Conservation (phyloP, 1,140 invertebrate genomes). For the Lasaia peninsularis region DNA sequence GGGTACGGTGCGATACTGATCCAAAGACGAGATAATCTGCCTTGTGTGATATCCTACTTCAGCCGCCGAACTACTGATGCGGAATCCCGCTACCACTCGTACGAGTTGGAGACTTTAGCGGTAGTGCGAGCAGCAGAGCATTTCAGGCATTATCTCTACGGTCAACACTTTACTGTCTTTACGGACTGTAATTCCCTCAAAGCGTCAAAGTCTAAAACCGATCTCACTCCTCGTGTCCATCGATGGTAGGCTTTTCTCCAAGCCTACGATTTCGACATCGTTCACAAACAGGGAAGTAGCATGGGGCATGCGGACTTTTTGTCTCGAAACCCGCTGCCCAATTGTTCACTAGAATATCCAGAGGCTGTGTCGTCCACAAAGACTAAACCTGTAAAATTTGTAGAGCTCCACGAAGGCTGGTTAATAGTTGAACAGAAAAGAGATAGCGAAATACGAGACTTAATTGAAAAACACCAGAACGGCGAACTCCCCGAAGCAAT, state of each 20-base stretch:
- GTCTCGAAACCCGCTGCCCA: neutral
- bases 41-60: neutral
- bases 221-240: neutral
- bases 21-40: neutral
- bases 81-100: neutral
- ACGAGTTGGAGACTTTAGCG: neutral
- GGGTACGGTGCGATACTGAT: neutral
- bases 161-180: neutral
- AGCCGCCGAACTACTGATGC: neutral
- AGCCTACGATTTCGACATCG: slow-evolving; percentile 4
- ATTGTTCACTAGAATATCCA: neutral
- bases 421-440: neutral
- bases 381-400: neutral
- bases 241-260: neutral
- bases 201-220: neutral
- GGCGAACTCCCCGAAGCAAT: neutral
- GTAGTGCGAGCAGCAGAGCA: neutral
- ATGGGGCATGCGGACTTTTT: slow-evolving; percentile 2
- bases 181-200: neutral
- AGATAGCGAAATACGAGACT: neutral
- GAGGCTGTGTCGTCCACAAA: neutral
- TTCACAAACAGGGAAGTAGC: neutral
- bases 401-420: neutral
- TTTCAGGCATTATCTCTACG: neutral
- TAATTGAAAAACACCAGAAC: neutral